Conservation (phyloP, 2,888 invertebrate genomes). For the Hesperia comma region DNA sequence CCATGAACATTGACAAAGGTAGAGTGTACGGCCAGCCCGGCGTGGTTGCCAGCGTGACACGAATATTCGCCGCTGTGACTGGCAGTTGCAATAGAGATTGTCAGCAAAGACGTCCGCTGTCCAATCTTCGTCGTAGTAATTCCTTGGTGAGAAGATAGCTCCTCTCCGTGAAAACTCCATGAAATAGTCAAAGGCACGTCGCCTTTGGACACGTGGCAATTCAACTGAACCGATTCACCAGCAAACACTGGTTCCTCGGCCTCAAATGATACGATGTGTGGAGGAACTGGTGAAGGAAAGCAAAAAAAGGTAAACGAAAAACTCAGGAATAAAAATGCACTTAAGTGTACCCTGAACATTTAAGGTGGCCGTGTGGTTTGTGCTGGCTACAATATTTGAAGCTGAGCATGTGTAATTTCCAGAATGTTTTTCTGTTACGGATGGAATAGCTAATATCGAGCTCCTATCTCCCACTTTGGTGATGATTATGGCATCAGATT, state of each 20-base stretch:
- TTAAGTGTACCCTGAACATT: slow-evolving; percentile 86
- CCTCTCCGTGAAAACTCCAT: slow-evolving; percentile 89
- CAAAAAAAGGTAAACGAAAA: slow-evolving; percentile 50
- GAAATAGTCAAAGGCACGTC: slow-evolving; percentile 88
- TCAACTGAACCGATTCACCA: slow-evolving; percentile 86
- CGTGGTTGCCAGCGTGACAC: slow-evolving; percentile 87
- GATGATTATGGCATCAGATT: slow-evolving; percentile 74
- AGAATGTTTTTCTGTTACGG: slow-evolving; percentile 87
- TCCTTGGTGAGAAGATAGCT: slow-evolving; percentile 80
- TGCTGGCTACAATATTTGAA: slow-evolving; percentile 86
- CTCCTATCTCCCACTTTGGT: slow-evolving; percentile 85
- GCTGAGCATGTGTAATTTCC: slow-evolving; percentile 91
- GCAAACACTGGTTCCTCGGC: slow-evolving; percentile 86
- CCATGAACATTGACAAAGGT: slow-evolving; percentile 87
- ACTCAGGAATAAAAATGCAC: slow-evolving; percentile 55
- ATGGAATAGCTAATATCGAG: slow-evolving; percentile 86
- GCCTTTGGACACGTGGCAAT: slow-evolving; percentile 86
- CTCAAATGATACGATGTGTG: slow-evolving; percentile 86
- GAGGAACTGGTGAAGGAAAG: slow-evolving; percentile 62
- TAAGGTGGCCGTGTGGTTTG: slow-evolving; percentile 85
- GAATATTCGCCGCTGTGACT: slow-evolving; percentile 89
- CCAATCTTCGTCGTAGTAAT: slow-evolving; percentile 84
- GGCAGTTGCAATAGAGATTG: slow-evolving; percentile 85
- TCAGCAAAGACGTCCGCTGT: slow-evolving; percentile 86
- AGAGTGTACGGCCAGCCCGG: slow-evolving; percentile 85